Conservation (phyloP, 2,888 invertebrate genomes). For the Thereva unica region DNA sequence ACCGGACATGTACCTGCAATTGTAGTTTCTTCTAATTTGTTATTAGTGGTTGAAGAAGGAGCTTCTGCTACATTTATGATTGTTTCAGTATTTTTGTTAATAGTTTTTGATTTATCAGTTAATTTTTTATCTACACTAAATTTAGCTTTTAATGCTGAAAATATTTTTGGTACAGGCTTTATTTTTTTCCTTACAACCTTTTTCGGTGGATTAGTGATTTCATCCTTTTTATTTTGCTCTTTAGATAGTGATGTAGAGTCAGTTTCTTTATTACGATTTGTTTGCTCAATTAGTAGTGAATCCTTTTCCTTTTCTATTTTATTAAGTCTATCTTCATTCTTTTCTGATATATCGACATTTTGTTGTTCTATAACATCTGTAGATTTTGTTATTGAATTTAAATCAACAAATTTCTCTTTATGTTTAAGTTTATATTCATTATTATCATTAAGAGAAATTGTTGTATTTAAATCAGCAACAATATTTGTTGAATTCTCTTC, state of each 20-base stretch:
- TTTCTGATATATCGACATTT: too few relatives aligned
- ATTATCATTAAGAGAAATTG: constrained; percentile 1
- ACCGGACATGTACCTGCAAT: too few relatives aligned
- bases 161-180: constrained; percentile 18
- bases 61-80: background rate
- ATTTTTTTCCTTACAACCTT: background rate
- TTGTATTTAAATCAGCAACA: too few relatives aligned
- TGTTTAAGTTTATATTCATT: background rate
- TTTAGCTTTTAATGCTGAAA: constrained; percentile 8
- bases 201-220: too few relatives aligned
- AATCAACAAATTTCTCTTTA: background rate
- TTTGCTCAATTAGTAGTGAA: background rate
- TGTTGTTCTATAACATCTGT: too few relatives aligned
- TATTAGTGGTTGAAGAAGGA: too few relatives aligned
- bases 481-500: too few relatives aligned
- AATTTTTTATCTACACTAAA: background rate
- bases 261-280: background rate
- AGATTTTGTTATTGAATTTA: background rate
- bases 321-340: too few relatives aligned
- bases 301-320: too few relatives aligned
- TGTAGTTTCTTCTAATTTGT: background rate
- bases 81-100: background rate
- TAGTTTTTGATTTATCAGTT: background rate
- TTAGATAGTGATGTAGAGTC: background rate
- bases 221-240: background rate